Evolutionary conservation across 2,888 invertebrate genomes (phyloP), one percentile per base, ranked within the genome.

Genomic region (Rhorus exstirpatorius): DNA sequence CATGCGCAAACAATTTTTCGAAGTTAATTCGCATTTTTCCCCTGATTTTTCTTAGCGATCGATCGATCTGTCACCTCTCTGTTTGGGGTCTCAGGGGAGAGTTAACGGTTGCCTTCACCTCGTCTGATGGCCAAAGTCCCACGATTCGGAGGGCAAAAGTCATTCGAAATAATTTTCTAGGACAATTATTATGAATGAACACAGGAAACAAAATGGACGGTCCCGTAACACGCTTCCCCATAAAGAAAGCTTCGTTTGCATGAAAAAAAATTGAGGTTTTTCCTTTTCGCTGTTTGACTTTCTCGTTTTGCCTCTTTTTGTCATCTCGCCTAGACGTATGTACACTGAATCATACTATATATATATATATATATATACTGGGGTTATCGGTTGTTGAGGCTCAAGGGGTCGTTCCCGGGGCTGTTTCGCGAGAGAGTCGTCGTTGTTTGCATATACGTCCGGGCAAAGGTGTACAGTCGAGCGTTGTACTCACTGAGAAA

Each of bases 371-470:
- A 31, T 19, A 51, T 2, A 19, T 35, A 51, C 38, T 35, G 31
- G 8, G 53, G 63, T 49, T 79, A 79, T 74, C 67, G 72, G 79
- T 51, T 60, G 65, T 74, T 63, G 53, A 70, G 49, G 61, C 61
- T 51, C 58, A 72, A 67, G 79, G 51, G 79, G 72, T 49, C 67
- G 61, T 31, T 55, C 41, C 44, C 58, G 44, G 12, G 70, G 55
- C 26, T 44, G 26, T 38, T 53, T 3, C 46, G 46, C 58, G 71
- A 71, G 44, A 70, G 61, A 80, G 31, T 44, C 81, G 67, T 77
- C 46, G 77, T 31, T 77, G 81, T 81, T 81, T 77, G 81, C 80
- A 80, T 71, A 60, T 77, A 71, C 71, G 71, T 71, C 26, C 49
- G 31, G 72, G 58, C 58, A 51, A 76, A 77, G 81, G 77, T 77